Evolutionary conservation across 2,888 invertebrate genomes (phyloP), one percentile per base, ranked within the genome.

Genomic region (Thera obeliscata): DNA sequence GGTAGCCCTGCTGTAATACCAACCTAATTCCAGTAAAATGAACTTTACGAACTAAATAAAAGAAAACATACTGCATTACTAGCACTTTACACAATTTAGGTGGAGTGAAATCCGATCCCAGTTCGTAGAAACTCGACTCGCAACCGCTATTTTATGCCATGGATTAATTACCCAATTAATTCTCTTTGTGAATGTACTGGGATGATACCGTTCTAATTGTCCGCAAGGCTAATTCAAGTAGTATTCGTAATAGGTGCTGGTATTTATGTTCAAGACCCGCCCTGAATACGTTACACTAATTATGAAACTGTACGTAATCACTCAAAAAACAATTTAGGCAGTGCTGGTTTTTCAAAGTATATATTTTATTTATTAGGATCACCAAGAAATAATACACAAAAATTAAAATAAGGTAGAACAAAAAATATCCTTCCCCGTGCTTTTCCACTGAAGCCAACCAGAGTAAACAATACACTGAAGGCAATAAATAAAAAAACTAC

Each of bases 51-150:
- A 65, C 57, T 22, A 22, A 62, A 56, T 52, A 61, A 36, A 54
- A 71, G 77, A 78, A 74, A 76, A 66, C 55, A 77, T 68, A 61
- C 62, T 66, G 74, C 76, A 76, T 71, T 72, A 65, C 69, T 73
- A 67, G 56, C 58, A 64, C 68, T 72, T 67, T 64, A 61, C 66
- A 74, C 67, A 78, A 75, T 81, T 82, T 85, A 81, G 80, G 77
- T 82, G 82, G 85, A 86, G 78, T 82, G 85, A 83, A 83, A 86
- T 82, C 76, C 73, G 79, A 82, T 78, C 76, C 76, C 73, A 73
- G 78, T 84, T 81, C 78, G 78, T 78, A 80, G 87, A 85, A 86
- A 83, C 80, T 75, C 69, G 79, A 82, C 74, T 77, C 79, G 61
- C 74, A 66, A 71, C 56, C 64, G 70, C 69, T 75, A 59, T 67